A percentile compares a stretch with the other conserved stretches of the same genome.
phyloP scores from a whole-genome alignment of 2,113 vertebrate species.

The Phyllostomus hastatus region DNA sequence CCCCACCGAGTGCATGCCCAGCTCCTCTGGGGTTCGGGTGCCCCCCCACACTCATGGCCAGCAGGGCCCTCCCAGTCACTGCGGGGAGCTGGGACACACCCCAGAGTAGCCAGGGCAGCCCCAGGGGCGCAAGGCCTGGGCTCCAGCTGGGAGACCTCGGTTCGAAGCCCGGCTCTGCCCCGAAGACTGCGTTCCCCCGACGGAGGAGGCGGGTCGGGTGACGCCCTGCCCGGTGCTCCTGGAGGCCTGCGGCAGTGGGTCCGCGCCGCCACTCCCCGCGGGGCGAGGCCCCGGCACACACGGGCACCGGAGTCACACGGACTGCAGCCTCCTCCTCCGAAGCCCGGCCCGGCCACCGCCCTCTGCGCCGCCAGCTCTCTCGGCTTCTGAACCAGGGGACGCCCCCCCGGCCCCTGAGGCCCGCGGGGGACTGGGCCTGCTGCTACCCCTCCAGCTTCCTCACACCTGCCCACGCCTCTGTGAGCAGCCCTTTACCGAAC shows the following conservation, averaged over 20 bases:
- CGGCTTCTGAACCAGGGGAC: not conserved
- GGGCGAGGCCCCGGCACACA: fast-evolving
- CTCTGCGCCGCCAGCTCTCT: not conserved
- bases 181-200: not conserved
- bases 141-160: not conserved
- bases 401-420: not conserved
- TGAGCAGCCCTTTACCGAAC: conserved; percentile 13
- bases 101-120: not conserved
- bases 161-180: not conserved
- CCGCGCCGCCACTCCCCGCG: not conserved
- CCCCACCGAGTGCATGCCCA: not conserved
- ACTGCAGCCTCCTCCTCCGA: fast-evolving
- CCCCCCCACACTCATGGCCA: fast-evolving
- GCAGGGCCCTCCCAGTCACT: not conserved
- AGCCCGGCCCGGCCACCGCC: fast-evolving
- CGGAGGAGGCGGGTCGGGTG: fast-evolving
- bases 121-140: not conserved
- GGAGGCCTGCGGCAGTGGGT: not conserved
- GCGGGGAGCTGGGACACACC: fast-evolving
- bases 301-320: fast-evolving
- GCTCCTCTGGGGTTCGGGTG: fast-evolving
- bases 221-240: not conserved
- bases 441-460: not conserved
- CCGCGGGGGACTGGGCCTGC: not conserved
- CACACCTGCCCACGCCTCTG: not conserved